Conservation (phyloP, 2,888 invertebrate genomes). For the Drosophila borealis region DNA sequence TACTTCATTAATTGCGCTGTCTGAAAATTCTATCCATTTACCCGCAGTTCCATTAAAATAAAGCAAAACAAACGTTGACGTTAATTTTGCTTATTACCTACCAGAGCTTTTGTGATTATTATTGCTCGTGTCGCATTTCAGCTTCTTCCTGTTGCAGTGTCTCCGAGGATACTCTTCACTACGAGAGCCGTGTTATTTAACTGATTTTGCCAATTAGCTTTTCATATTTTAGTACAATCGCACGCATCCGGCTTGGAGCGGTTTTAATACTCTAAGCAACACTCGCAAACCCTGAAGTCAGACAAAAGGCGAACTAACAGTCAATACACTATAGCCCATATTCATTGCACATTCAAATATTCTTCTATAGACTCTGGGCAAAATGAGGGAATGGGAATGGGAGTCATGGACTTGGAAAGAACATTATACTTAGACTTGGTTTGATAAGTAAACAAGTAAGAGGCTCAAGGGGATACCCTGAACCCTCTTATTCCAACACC, state of each 20-base stretch:
- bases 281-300: neutral
- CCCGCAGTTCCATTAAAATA: conserved; percentile 3
- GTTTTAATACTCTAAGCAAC: neutral
- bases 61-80: conserved; percentile 28
- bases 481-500: too few species aligned
- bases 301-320: neutral
- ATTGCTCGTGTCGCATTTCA: conserved; percentile 13
- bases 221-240: conserved; percentile 84
- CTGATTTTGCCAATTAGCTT: conserved; percentile 56
- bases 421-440: too few species aligned
- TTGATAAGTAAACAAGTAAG: too few species aligned
- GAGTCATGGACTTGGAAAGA: too few species aligned
- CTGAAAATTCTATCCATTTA: conserved; percentile 25
- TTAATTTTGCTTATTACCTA: conserved; percentile 32
- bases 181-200: conserved; percentile 37
- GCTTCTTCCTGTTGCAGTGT: neutral
- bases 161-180: conserved; percentile 1
- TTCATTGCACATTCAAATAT: neutral
- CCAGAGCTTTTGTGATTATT: conserved; percentile 28
- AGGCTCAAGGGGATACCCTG: too few species aligned
- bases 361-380: too few species aligned
- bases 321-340: neutral
- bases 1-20: conserved; percentile 41
- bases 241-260: conserved; percentile 9
- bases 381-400: too few species aligned